Conservation (phyloP, 2,113 vertebrate genomes). For the Pterocles gutturalis region DNA sequence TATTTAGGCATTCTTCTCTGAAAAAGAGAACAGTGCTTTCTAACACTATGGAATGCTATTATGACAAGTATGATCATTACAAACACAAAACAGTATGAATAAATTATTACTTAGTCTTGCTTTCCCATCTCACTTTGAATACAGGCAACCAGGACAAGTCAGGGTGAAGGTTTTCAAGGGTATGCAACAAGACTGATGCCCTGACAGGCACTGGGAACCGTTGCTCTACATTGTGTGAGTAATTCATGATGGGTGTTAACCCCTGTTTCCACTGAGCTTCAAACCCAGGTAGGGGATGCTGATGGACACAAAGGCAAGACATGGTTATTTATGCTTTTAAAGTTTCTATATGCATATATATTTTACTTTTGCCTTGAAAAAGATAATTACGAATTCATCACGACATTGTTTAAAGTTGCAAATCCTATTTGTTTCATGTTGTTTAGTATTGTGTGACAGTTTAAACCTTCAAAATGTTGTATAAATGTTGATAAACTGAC, state of each 20-base stretch:
- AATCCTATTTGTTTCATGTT: not conserved
- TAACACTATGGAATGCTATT: not conserved
- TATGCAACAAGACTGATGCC: not conserved
- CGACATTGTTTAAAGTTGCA: not conserved
- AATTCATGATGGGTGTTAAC: not conserved
- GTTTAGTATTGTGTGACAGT: not conserved
- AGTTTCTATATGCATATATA: not conserved
- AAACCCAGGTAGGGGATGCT: not conserved
- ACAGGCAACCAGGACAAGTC: not conserved
- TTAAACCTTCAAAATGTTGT: not conserved
- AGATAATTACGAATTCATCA: not conserved
- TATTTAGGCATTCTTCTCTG: not conserved
- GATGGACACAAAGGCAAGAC: not conserved
- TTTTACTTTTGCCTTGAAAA: not conserved
- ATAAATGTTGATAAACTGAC: not conserved
- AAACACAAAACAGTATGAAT: not conserved
- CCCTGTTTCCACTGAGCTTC: not conserved
- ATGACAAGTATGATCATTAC: not conserved
- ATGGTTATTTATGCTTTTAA: rapidly evolving
- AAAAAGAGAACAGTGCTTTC: not conserved
- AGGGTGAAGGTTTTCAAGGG: not conserved
- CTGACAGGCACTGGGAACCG: rapidly evolving
- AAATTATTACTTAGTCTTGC: not conserved
- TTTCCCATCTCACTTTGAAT: not conserved
- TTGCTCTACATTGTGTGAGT: not conserved